Conservation (phyloP, 2,888 invertebrate genomes). For the Meliscaeva auricollis region DNA sequence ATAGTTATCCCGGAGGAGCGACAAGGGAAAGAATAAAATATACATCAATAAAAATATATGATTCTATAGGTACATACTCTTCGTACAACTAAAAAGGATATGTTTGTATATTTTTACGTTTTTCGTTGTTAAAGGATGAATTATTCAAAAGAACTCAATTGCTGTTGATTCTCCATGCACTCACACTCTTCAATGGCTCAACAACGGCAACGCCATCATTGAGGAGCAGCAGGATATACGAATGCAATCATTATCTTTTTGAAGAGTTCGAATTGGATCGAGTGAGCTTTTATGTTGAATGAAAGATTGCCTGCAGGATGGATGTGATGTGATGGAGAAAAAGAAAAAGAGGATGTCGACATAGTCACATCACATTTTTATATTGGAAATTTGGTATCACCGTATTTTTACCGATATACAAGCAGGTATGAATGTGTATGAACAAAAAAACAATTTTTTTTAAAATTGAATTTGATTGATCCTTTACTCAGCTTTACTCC, state of each 20-base stretch:
- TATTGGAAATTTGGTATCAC: slow-evolving; percentile 18
- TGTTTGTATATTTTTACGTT: slow-evolving; percentile 5
- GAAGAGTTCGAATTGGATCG: slow-evolving; percentile 49
- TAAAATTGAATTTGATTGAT: slow-evolving; percentile 61
- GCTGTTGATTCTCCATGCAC: slow-evolving; percentile 62
- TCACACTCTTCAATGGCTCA: slow-evolving; percentile 23
- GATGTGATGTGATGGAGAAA: neutral
- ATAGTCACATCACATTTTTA: slow-evolving; percentile 1
- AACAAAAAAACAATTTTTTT: slow-evolving; percentile 3
- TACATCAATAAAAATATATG: slow-evolving; percentile 29
- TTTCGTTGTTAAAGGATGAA: slow-evolving; percentile 69
- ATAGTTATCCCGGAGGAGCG: slow-evolving; percentile 49
- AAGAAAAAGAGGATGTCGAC: slow-evolving; percentile 18
- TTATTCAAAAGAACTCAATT: slow-evolving; percentile 73
- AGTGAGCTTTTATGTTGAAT: slow-evolving; percentile 25
- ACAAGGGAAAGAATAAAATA: slow-evolving; percentile 8
- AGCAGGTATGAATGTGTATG: neutral
- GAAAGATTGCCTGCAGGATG: slow-evolving; percentile 16
- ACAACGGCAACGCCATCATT: neutral
- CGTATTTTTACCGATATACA: neutral
- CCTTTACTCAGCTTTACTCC: slow-evolving; percentile 9
- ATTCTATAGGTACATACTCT: neutral
- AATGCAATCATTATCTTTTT: slow-evolving; percentile 61
- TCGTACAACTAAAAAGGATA: too few relatives aligned
- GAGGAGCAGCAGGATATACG: slow-evolving; percentile 24